Percentiles rank a stretch among this genome's conserved stretches.
Evolutionary conservation across 2,113 vertebrate genomes (phyloP).

Genomic region (Heloderma charlesbogerti): DNA sequence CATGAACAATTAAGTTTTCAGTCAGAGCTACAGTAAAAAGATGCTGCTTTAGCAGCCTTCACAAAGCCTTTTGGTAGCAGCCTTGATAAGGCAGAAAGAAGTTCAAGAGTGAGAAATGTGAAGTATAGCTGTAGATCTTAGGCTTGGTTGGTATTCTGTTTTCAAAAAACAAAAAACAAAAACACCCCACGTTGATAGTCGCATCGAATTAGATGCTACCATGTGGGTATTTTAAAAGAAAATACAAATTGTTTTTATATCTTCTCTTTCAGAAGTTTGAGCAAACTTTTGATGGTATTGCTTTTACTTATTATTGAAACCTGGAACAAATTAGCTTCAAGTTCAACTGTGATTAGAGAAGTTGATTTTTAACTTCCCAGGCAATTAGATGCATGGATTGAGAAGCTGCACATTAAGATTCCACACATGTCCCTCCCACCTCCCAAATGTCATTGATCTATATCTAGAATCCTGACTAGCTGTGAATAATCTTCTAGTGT

Average conservation of each 20-base stretch:
- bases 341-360: constrained; percentile 24
- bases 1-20: constrained; percentile 72
- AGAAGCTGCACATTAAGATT: constrained; percentile 36
- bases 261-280: constrained; percentile 21
- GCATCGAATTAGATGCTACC: constrained; percentile 45
- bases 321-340: constrained; percentile 28
- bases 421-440: not conserved
- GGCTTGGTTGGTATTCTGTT: constrained; percentile 60
- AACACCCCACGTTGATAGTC: constrained; percentile 51
- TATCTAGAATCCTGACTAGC: constrained; percentile 8
- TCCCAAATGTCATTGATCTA: constrained; percentile 19
- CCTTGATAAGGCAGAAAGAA: constrained; percentile 68
- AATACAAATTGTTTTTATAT: not conserved
- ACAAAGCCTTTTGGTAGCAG: constrained; percentile 64
- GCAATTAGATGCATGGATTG: constrained; percentile 33
- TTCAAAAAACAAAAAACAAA: constrained; percentile 63
- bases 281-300: constrained; percentile 27
- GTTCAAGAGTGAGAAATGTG: constrained; percentile 63
- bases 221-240: not conserved
- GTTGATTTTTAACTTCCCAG: constrained; percentile 32
- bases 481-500: constrained; percentile 40
- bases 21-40: constrained; percentile 54
- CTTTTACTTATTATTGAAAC: constrained; percentile 31
- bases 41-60: constrained; percentile 54
- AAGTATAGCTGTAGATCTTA: constrained; percentile 76